Evolutionary conservation across 2,888 invertebrate species (phyloP).

Genomic region (Emmelina monodactyla): DNA sequence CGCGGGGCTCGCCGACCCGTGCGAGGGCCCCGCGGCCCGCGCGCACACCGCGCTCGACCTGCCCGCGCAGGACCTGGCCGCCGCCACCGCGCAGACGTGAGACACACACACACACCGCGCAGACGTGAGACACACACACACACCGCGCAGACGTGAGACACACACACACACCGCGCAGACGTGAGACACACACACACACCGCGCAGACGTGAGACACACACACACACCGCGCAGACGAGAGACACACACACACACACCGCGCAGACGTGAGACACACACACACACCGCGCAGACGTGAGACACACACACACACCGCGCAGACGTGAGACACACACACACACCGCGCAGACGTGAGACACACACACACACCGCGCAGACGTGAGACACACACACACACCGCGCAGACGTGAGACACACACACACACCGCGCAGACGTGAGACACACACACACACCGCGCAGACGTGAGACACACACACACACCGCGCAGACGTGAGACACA

Average conservation of each 20-base stretch:
- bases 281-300: background rate
- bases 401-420: background rate
- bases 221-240: background rate
- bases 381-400: background rate
- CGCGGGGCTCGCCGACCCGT: slow-evolving; percentile 92
- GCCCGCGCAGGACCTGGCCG: slow-evolving; percentile 92
- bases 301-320: background rate
- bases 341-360: background rate
- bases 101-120: slow-evolving; percentile 8
- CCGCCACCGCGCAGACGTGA: slow-evolving; percentile 90
- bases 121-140: background rate
- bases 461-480: background rate
- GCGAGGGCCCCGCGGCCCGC: slow-evolving; percentile 87
- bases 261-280: background rate
- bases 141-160: background rate
- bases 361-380: background rate
- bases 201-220: background rate
- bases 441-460: background rate
- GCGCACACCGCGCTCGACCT: slow-evolving; percentile 91
- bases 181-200: background rate
- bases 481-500: background rate
- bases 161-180: background rate
- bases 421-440: background rate
- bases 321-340: background rate
- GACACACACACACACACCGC: background rate